Percentiles rank a stretch among this genome's conserved stretches.
Conservation (phyloP, 1,140 invertebrate species). For the Lepidotrigona ventralis region DNA sequence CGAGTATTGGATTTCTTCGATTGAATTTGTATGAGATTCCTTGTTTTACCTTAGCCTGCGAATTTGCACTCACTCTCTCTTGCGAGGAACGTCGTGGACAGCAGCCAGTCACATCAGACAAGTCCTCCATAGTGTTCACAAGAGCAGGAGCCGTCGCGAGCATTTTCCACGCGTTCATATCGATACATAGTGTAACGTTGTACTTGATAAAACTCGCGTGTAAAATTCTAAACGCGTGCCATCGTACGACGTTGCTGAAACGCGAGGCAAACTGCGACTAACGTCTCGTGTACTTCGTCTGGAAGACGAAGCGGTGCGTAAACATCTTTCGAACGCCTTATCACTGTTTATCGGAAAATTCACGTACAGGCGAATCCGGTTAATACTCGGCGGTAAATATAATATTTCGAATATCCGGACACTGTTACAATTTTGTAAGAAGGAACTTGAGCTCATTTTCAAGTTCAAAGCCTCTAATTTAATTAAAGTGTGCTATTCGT, state of each 20-base stretch:
- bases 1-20: background rate
- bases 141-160: background rate
- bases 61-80: background rate
- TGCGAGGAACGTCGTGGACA: background rate
- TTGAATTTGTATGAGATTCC: background rate
- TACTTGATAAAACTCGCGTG: background rate
- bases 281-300: background rate
- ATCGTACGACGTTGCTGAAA: background rate
- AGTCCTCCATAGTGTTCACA: background rate
- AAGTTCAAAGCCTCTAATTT: too few species aligned
- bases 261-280: background rate
- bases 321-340: background rate
- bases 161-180: background rate
- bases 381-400: too few species aligned
- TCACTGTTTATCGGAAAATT: background rate
- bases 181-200: background rate
- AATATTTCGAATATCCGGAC: too few species aligned
- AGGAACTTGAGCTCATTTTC: too few species aligned
- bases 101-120: background rate
- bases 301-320: background rate
- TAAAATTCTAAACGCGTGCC: background rate
- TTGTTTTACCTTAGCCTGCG: background rate
- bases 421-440: too few species aligned
- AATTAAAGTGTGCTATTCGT: too few species aligned
- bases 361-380: too few species aligned